These are phyloP conservation scores for Sycobia sp. DNA, from an alignment of 1,140 invertebrate species.

Conservation along the genomic window DNA sequence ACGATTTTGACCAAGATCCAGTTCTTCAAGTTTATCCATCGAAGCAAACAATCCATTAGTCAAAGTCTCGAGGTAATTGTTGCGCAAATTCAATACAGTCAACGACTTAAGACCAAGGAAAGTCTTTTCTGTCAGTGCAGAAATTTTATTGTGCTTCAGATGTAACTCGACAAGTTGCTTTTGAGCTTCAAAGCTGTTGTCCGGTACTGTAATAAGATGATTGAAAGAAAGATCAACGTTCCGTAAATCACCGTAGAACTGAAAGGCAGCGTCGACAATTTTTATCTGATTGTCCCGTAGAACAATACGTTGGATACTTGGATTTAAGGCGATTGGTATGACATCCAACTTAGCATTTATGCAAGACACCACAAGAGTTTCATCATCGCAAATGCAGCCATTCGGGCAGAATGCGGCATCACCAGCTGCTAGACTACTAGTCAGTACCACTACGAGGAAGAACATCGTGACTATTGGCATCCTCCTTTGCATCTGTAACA, in stretches of 20 bases:
- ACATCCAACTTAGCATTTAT: constrained; percentile 84
- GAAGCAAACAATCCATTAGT: constrained; percentile 76
- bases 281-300: constrained; percentile 86
- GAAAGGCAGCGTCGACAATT: constrained; percentile 80
- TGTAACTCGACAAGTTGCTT: constrained; percentile 81
- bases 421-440: constrained; percentile 47
- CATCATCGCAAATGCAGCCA: constrained; percentile 85
- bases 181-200: constrained; percentile 78
- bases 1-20: constrained; percentile 86
- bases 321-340: constrained; percentile 89
- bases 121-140: constrained; percentile 75
- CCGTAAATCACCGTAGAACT: constrained; percentile 83
- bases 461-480: constrained; percentile 39
- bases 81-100: constrained; percentile 78
- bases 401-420: constrained; percentile 70
- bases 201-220: constrained; percentile 78
- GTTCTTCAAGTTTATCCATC: constrained; percentile 77
- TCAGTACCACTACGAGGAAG: constrained; percentile 49
- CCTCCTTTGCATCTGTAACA: constrained; percentile 49
- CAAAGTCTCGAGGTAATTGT: constrained; percentile 82
- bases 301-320: constrained; percentile 81
- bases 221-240: constrained; percentile 85
- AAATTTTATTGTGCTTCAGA: constrained; percentile 84
- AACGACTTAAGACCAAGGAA: constrained; percentile 79
- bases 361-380: constrained; percentile 85